phyloP scores from a whole-genome alignment of 2,797 vertebrate species.

The Anolis apletophallus region DNA sequence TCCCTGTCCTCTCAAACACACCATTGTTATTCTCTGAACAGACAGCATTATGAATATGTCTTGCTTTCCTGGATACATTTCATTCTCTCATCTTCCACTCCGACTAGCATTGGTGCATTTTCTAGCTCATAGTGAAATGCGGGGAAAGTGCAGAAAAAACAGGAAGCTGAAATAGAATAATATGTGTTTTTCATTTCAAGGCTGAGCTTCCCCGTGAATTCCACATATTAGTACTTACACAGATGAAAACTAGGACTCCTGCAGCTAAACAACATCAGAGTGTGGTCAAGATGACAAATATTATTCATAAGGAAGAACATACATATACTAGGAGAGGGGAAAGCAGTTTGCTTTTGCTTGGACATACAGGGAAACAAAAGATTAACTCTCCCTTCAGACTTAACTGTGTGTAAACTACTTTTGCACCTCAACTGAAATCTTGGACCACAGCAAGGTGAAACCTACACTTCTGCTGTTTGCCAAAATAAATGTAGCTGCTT shows the following conservation, averaged over 20 bases:
- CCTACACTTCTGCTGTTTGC: constrained; percentile 58
- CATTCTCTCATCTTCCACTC: background rate
- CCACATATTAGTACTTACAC: background rate
- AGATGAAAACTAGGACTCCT: no score
- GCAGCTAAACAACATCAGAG: no score
- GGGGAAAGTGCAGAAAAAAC: background rate
- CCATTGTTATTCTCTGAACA: background rate
- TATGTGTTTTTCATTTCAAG: background rate
- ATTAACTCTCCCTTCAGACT: no score
- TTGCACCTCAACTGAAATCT: constrained; percentile 44
- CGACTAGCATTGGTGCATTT: background rate
- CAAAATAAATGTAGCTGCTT: constrained; percentile 68
- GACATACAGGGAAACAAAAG: no score
- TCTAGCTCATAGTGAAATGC: background rate
- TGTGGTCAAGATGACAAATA: no score
- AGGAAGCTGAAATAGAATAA: background rate
- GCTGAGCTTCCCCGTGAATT: background rate
- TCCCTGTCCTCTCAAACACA: background rate
- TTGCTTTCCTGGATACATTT: background rate
- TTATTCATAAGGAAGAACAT: no score
- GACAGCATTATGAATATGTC: background rate
- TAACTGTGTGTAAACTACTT: no score
- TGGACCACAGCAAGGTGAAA: constrained; percentile 64
- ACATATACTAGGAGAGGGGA: no score
- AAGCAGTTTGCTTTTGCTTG: no score